Evolutionary conservation across 2,888 invertebrate genomes (phyloP).

Genomic region (Andrena minutula): DNA sequence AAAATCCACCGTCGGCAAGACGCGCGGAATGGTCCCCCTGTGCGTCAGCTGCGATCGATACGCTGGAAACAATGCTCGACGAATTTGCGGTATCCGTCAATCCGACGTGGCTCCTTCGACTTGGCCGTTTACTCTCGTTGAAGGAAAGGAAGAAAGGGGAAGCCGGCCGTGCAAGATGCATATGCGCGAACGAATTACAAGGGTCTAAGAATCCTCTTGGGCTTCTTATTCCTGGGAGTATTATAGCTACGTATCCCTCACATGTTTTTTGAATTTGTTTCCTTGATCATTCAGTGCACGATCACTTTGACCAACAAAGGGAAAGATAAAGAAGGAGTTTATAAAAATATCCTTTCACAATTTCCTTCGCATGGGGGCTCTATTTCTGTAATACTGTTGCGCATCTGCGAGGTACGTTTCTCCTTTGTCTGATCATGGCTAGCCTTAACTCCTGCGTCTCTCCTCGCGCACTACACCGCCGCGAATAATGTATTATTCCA

Average conservation of each 20-base stretch:
- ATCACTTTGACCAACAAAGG: not conserved
- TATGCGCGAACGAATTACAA: not conserved
- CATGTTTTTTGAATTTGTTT: no score
- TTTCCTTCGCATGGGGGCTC: slow-evolving; percentile 18
- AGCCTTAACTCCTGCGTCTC: slow-evolving; percentile 21
- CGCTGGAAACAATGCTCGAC: slow-evolving; percentile 43
- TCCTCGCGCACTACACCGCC: not conserved
- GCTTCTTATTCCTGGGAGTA: not conserved
- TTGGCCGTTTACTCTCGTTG: slow-evolving; percentile 26
- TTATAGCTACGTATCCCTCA: not conserved
- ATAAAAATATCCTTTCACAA: slow-evolving; percentile 15
- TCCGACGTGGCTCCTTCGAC: slow-evolving; percentile 12
- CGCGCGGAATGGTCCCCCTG: slow-evolving; percentile 23
- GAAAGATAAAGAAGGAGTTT: not conserved
- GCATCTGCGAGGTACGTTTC: slow-evolving; percentile 35
- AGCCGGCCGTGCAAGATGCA: no score
- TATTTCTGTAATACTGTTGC: slow-evolving; percentile 47
- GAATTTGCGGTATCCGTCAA: slow-evolving; percentile 45
- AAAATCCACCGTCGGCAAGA: slow-evolving; percentile 65
- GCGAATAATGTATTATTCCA: slow-evolving; percentile 16
- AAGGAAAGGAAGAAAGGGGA: not conserved
- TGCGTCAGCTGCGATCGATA: slow-evolving; percentile 49
- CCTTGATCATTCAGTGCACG: no score
- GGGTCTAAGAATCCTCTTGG: not conserved
- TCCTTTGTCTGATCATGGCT: slow-evolving; percentile 43